Evolutionary conservation across 2,888 invertebrate genomes (phyloP), one percentile per base, ranked within the genome.

Genomic region (Nymphalis c-album): DNA sequence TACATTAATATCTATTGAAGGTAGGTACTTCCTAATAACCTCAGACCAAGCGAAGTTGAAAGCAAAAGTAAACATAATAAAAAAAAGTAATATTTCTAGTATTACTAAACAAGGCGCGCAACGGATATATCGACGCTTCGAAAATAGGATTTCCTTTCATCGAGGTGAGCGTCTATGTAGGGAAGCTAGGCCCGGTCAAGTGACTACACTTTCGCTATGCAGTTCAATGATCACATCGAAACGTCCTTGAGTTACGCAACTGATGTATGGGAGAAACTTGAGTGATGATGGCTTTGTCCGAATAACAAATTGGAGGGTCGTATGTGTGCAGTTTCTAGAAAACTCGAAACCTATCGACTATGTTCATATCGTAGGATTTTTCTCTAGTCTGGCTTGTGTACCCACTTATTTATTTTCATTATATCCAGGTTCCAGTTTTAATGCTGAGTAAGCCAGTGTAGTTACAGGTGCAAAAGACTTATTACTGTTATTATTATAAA

Each of bases 201-300:
- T 47, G 60, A 31, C 61, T 61, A 57, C 55, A 66, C 66, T 66
- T 66, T 66, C 65, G 65, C 65, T 48, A 48, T 17, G 16, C 20
- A 10, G 60, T 61, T 62, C 51, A 62, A 51, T 17, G 61, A 20
- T 55, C 61, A 47, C 61, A 22, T 51, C 26, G n/a, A 20, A 46
- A 48, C 47, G 55, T 57, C 57, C 57, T 57, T 57, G 57, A 13
- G 47, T 31, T 60, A 55, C 18, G 53, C 31, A 31, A 59, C 46
- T 40, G 8, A 46, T 26, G 46, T 45, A 55, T n/a, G 13, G 53
- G 53, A 31, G 53, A 55, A 55, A 22, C 53, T 31, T 7, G 53
- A n/a, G n/a, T n/a, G n/a, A n/a, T n/a, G n/a, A 10, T 22, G 8
- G 16, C 13, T 18, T 59, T 50, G 48, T 22, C 58, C 40, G 40